Percentiles rank a stretch among this genome's conserved stretches.
phyloP scores from a whole-genome alignment of 2,888 invertebrate species.

The Melanophora roralis region DNA sequence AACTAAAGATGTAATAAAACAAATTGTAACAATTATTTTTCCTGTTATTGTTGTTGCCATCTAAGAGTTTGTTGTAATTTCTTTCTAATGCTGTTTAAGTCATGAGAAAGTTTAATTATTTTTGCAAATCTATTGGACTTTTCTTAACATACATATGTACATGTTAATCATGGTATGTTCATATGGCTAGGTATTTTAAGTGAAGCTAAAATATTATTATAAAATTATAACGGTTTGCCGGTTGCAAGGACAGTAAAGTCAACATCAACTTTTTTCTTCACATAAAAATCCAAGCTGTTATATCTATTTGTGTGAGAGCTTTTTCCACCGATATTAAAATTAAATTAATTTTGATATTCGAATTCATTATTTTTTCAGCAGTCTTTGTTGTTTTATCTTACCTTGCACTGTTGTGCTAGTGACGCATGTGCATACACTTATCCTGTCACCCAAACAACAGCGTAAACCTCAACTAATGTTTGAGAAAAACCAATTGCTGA shows the following conservation, averaged over 20 bases:
- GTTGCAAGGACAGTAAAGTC: constrained; percentile 30
- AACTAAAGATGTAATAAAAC: not conserved
- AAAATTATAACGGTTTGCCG: constrained; percentile 45
- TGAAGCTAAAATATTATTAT: constrained; percentile 35
- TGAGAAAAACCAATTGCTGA: constrained; percentile 55
- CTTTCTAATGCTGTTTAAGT: constrained; percentile 27
- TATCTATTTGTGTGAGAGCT: not conserved
- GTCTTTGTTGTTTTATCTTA: not conserved
- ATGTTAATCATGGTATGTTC: not conserved
- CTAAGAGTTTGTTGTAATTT: not conserved
- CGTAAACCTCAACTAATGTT: constrained; percentile 57
- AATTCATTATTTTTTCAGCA: constrained; percentile 34
- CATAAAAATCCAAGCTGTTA: not conserved
- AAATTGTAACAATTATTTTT: constrained; percentile 46
- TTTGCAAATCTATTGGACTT: too few species aligned
- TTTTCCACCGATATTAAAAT: constrained; percentile 18
- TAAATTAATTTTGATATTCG: constrained; percentile 60
- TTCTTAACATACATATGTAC: too few species aligned
- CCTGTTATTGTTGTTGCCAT: not conserved
- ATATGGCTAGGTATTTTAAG: not conserved
- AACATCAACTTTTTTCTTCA: constrained; percentile 19
- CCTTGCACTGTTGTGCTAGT: constrained; percentile 5
- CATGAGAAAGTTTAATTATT: constrained; percentile 53
- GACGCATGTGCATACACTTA: constrained; percentile 60
- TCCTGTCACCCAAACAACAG: constrained; percentile 58